Base-by-base conservation (phyloP, 2,797 vertebrate species). In the Galaxias olidus region DNA sequence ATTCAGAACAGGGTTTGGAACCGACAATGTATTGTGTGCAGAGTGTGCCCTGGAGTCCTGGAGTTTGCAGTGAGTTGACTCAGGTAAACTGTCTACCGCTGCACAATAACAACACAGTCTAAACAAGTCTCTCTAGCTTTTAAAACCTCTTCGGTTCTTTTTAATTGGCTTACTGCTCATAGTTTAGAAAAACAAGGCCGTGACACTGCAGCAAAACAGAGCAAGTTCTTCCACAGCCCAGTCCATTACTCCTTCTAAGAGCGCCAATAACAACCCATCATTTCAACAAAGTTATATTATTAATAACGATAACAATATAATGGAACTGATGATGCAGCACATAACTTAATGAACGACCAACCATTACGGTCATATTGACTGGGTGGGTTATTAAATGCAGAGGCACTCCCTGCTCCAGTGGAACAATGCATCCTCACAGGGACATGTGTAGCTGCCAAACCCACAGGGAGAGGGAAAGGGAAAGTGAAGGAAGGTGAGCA, bases 281-380 rank as follows among this genome's bases (percentile, higher is more conserved):
- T 46, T 57, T 64, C 45, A 44, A 18, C 41, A 53, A 52, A 46
- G 20, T 59, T 61, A 64, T 45, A 75, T 51, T 43, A 75, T 68
- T 71, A 67, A 75, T 61, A 48, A 20, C 15, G 40, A 50, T n/a
- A 45, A 63, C 64, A 61, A 54, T 58, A 40, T 53, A 17, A 20
- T 61, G 65, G 53, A 51, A 59, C 18, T 49, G 65, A 68, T 71
- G 65, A 68, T 65, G 61, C 53, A 11, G 69, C 15, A 19, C 30
- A 58, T 49, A 61, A 44, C 44, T 57, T 54, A 68, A 68, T 72
- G 56, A 68, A 75, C 15, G 48, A 40, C 44, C 44, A 62, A 54
- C 48, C 65, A 68, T 68, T 65, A 68, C 52, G 56, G 17, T 61
- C 41, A 49, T 60, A 72, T 59, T 56, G 63, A 76, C 63, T 66